A percentile compares a stretch with the other conserved stretches of the same genome.
These are phyloP conservation scores for Apaloderma vittatum DNA, from an alignment of 2,113 vertebrate species.

Conservation along the genomic window DNA sequence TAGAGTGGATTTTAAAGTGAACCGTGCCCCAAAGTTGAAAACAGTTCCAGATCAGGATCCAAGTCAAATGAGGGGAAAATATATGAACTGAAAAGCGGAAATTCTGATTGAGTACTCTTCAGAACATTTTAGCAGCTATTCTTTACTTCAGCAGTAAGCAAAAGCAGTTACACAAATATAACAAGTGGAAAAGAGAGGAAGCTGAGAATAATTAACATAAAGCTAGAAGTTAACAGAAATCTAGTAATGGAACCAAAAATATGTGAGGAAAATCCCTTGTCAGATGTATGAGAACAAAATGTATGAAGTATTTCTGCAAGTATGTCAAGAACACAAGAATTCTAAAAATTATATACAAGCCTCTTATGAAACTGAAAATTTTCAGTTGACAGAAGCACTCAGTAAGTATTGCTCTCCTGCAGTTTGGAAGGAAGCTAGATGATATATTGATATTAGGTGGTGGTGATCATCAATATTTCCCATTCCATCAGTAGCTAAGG, in stretches of 20 bases:
- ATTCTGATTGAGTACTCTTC: background rate
- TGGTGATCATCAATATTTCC: background rate
- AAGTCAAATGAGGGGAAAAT: background rate
- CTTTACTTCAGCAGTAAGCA: background rate
- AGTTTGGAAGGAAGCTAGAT: background rate
- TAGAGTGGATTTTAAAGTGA: background rate
- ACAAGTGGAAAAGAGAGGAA: background rate
- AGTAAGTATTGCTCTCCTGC: background rate
- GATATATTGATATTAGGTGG: background rate
- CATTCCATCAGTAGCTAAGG: background rate
- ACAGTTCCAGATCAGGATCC: background rate
- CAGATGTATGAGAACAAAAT: background rate
- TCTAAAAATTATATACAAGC: background rate
- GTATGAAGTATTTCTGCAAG: background rate
- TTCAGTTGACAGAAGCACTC: background rate
- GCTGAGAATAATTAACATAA: background rate
- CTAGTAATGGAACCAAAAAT: background rate
- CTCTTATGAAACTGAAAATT: background rate
- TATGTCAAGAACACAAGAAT: background rate
- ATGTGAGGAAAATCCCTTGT: background rate
- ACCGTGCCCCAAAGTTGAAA: background rate
- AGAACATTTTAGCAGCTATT: background rate
- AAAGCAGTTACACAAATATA: background rate
- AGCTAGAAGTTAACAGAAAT: background rate
- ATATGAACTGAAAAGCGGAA: background rate